These are phyloP conservation scores for Astreopora myriophthalma DNA, from an alignment of 64 coral and sea anemone genomes.

Conservation along the genomic window DNA sequence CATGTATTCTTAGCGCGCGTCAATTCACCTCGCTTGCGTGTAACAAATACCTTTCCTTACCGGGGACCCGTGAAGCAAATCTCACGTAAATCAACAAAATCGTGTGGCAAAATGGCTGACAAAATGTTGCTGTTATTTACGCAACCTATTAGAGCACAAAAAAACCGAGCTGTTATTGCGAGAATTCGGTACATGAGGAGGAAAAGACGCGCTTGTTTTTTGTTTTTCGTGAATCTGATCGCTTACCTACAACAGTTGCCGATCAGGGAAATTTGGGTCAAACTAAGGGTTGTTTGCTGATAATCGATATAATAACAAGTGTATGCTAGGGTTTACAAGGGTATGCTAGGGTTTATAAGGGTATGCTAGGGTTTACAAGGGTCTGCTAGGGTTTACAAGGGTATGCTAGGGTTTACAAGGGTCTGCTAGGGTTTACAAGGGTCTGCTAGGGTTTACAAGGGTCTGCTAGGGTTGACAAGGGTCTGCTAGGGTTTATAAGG, in stretches of 20 bases:
- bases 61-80: background rate
- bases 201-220: constrained; percentile 13
- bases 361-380: no score
- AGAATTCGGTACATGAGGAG: constrained; percentile 32
- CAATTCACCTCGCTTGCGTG: background rate
- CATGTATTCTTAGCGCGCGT: background rate
- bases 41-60: background rate
- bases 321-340: no score
- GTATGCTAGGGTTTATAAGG: no score
- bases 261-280: constrained; percentile 1
- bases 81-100: background rate
- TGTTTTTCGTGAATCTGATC: constrained; percentile 33
- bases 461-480: no score
- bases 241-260: background rate
- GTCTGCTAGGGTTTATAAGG: no score
- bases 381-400: no score
- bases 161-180: background rate
- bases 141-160: background rate
- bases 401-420: no score
- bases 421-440: no score
- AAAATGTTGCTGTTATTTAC: background rate
- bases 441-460: no score
- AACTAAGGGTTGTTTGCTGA: no score
- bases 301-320: no score
- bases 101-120: background rate